Conservation (phyloP, 2,113 vertebrate genomes). For the Lepidothrix coronata region DNA sequence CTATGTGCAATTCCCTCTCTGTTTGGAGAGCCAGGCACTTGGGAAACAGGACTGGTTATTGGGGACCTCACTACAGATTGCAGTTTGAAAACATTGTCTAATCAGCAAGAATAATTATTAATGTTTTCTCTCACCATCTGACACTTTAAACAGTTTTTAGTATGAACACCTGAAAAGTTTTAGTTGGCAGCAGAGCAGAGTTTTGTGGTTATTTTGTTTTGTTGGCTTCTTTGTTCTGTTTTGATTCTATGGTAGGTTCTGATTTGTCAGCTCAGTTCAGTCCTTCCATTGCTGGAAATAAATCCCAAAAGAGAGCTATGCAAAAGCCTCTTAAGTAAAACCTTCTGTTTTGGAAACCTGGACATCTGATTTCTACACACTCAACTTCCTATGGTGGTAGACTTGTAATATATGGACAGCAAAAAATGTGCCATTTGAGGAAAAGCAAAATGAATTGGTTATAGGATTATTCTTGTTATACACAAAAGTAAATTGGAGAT, state of each 20-base stretch:
- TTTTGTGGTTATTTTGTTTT: background rate
- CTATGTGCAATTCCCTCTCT: background rate
- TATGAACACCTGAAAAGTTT: background rate
- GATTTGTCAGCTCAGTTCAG: conserved; percentile 9
- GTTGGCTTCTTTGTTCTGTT: background rate
- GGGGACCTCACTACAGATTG: background rate
- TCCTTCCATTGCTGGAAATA: background rate
- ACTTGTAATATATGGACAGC: background rate
- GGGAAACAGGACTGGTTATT: background rate
- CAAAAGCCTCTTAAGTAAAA: background rate
- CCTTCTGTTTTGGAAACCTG: background rate
- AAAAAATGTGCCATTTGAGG: background rate
- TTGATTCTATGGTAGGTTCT: background rate
- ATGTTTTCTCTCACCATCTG: background rate
- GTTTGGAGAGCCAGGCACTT: background rate
- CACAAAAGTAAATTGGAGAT: background rate
- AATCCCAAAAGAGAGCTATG: background rate
- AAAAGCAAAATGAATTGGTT: background rate
- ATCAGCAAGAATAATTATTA: background rate
- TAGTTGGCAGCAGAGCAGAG: background rate
- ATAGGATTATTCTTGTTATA: background rate
- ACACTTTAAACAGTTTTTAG: background rate
- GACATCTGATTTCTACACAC: background rate
- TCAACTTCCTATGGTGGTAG: background rate
- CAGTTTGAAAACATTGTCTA: background rate